Conservation (phyloP, 2,888 invertebrate genomes). For the Urechis unicinctus region DNA sequence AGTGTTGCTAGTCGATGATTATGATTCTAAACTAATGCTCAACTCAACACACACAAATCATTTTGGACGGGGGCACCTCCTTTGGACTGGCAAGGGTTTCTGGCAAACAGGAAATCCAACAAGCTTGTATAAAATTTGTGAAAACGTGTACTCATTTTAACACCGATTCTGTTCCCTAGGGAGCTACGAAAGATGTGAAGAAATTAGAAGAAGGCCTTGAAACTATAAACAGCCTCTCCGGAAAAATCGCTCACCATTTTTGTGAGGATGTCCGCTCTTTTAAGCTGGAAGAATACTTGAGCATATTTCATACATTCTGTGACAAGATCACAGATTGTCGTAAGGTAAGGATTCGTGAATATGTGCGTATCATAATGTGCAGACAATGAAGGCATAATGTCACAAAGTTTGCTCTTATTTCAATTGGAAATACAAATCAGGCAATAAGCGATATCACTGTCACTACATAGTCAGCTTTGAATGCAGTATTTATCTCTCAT, state of each 20-base stretch:
- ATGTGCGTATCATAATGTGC: background rate
- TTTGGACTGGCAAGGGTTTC: too few relatives aligned
- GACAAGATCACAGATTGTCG: background rate
- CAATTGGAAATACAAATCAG: too few relatives aligned
- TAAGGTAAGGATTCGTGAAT: background rate
- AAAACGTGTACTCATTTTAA: too few relatives aligned
- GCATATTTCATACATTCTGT: background rate
- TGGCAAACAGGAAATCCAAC: too few relatives aligned
- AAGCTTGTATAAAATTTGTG: too few relatives aligned
- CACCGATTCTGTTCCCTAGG: background rate
- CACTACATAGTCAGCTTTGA: too few relatives aligned
- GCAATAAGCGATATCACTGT: too few relatives aligned
- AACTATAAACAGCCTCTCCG: background rate
- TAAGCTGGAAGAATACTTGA: background rate
- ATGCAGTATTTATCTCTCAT: background rate
- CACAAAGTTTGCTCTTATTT: background rate
- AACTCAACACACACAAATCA: too few relatives aligned
- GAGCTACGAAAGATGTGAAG: background rate
- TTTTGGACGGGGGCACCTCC: too few relatives aligned
- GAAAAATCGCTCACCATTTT: background rate
- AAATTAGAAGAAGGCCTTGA: background rate
- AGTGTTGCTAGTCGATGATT: too few relatives aligned
- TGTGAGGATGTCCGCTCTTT: background rate
- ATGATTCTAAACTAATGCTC: too few relatives aligned
- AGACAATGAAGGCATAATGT: background rate